Conservation (phyloP, 2,113 vertebrate genomes). For the Rhagologus leucostigma region DNA sequence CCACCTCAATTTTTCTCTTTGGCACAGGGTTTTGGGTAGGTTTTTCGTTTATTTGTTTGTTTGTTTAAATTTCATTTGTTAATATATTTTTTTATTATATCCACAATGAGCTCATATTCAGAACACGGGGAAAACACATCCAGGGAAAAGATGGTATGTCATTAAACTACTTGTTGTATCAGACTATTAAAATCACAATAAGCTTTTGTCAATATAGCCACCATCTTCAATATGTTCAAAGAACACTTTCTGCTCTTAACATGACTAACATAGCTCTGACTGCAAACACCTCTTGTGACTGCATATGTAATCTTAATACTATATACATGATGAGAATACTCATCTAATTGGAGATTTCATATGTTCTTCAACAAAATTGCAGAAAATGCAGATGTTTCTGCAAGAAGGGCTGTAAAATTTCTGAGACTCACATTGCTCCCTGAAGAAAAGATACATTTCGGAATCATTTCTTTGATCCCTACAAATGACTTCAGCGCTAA, state of each 20-base stretch:
- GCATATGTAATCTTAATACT: not conserved
- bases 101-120: not conserved
- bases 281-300: not conserved
- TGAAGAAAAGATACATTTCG: not conserved
- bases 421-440: not conserved
- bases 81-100: too few species aligned
- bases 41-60: not conserved
- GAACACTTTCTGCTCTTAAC: not conserved
- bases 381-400: not conserved
- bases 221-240: not conserved
- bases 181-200: not conserved
- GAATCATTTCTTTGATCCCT: not conserved
- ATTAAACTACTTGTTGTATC: not conserved
- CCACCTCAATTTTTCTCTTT: not conserved
- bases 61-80: not conserved
- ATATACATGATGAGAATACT: not conserved
- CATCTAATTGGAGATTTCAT: not conserved
- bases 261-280: not conserved
- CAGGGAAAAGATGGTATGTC: not conserved
- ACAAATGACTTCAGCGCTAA: not conserved
- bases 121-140: not conserved
- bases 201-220: not conserved
- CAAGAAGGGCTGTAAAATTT: not conserved
- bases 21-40: not conserved
- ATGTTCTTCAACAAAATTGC: not conserved